A percentile compares a stretch with the other conserved stretches of the same genome.
Conservation (phyloP, 2,888 invertebrate species). For the Germaria angustata region DNA sequence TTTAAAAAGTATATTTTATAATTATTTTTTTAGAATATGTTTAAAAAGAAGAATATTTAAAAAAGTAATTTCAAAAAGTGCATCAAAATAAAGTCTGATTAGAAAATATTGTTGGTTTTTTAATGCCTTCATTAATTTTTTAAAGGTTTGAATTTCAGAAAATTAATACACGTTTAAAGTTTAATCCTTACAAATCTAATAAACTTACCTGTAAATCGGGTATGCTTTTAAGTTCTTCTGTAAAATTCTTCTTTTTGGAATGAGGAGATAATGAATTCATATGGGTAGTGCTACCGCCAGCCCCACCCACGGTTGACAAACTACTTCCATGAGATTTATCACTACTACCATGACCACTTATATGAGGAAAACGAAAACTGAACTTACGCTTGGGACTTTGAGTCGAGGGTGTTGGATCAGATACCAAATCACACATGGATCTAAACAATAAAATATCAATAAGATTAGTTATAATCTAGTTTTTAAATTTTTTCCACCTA, state of each 20-base stretch:
- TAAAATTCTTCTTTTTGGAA: constrained; percentile 87
- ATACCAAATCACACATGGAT: constrained; percentile 84
- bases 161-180: neutral
- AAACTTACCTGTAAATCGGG: constrained; percentile 91
- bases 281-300: constrained; percentile 63
- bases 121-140: neutral
- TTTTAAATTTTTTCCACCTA: constrained; percentile 74
- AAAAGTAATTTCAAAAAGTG: no score
- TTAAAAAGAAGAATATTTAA: no score
- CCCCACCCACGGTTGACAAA: constrained; percentile 51
- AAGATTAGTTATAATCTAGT: neutral
- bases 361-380: constrained; percentile 86
- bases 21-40: no score
- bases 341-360: constrained; percentile 72
- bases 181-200: neutral
- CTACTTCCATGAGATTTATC: constrained; percentile 72
- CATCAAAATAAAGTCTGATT: no score
- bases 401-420: constrained; percentile 81
- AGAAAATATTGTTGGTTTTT: no score
- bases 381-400: constrained; percentile 88
- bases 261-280: constrained; percentile 79
- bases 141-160: neutral
- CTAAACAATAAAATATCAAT: constrained; percentile 72
- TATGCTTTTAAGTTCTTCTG: constrained; percentile 91
- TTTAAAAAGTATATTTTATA: no score